phyloP scores from a whole-genome alignment of 2,113 vertebrate species.

The Oncorhynchus tshawytscha region DNA sequence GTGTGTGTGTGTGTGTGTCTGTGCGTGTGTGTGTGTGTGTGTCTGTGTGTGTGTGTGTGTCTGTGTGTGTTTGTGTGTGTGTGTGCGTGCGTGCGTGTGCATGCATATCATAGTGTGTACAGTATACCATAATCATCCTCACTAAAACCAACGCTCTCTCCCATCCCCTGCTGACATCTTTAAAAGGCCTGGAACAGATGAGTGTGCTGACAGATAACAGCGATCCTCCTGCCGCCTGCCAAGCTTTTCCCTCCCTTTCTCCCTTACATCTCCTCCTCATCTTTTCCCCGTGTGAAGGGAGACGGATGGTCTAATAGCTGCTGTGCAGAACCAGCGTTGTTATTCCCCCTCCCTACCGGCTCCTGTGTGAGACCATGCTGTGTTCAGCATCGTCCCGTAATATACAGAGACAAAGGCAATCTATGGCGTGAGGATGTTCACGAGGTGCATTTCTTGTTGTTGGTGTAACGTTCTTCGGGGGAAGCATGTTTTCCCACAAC shows the following conservation, averaged over 20 bases:
- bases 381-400: not conserved
- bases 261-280: not conserved
- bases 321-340: not conserved
- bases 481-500: too few relatives aligned
- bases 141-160: not conserved
- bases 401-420: not conserved
- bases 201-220: slow-evolving; percentile 1
- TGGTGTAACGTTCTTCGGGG: too few relatives aligned
- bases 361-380: not conserved
- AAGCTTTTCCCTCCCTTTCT: slow-evolving; percentile 13
- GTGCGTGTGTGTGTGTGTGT: not conserved
- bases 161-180: not conserved
- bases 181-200: slow-evolving; percentile 9
- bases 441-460: too few relatives aligned
- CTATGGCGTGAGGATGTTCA: not conserved
- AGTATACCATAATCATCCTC: not conserved
- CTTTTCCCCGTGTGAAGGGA: not conserved
- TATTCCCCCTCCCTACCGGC: not conserved
- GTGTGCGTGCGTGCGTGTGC: not conserved
- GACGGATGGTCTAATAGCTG: not conserved
- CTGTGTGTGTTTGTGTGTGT: not conserved
- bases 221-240: not conserved
- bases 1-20: too few relatives aligned
- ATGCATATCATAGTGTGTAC: not conserved
- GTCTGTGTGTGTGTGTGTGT: slow-evolving; percentile 1